A percentile compares a stretch with the other conserved stretches of the same genome.
These are phyloP conservation scores for Petrocephalus zakoni DNA, from an alignment of 2,113 vertebrate species.

Conservation along the genomic window DNA sequence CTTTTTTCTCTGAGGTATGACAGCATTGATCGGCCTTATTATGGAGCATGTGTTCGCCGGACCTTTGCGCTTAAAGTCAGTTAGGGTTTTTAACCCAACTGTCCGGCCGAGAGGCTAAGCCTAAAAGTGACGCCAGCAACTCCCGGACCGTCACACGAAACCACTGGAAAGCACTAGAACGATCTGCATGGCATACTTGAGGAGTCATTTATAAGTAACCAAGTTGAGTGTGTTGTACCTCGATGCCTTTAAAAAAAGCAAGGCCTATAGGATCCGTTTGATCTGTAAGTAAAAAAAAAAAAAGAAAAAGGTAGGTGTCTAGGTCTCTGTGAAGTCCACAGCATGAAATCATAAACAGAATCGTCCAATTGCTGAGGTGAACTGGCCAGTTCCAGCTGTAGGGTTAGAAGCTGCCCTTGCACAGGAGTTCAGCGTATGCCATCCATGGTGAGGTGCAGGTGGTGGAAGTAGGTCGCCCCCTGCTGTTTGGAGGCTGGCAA, in stretches of 20 bases:
- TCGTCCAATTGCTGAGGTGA: neutral
- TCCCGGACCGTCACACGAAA: neutral
- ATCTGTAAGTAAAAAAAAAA: slow-evolving; percentile 1
- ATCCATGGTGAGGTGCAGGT: neutral
- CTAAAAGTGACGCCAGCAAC: neutral
- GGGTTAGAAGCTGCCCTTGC: neutral
- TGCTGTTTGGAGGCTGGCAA: slow-evolving; percentile 5
- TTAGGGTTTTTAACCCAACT: neutral
- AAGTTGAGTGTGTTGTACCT: neutral
- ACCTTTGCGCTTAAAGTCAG: neutral
- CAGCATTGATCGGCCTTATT: neutral
- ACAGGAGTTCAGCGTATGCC: neutral
- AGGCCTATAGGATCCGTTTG: neutral
- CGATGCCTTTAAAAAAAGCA: neutral
- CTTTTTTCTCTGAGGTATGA: slow-evolving; percentile 22
- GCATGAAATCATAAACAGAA: neutral
- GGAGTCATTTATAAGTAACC: neutral
- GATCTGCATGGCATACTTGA: neutral
- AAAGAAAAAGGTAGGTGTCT: neutral
- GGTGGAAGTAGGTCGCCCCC: neutral
- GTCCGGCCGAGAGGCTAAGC: neutral
- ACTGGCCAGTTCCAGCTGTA: neutral
- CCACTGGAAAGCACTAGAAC: neutral
- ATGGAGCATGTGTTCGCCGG: neutral
- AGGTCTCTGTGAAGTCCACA: neutral